Evolutionary conservation across 2,113 vertebrate genomes (phyloP).

Genomic region (Galemys pyrenaicus): DNA sequence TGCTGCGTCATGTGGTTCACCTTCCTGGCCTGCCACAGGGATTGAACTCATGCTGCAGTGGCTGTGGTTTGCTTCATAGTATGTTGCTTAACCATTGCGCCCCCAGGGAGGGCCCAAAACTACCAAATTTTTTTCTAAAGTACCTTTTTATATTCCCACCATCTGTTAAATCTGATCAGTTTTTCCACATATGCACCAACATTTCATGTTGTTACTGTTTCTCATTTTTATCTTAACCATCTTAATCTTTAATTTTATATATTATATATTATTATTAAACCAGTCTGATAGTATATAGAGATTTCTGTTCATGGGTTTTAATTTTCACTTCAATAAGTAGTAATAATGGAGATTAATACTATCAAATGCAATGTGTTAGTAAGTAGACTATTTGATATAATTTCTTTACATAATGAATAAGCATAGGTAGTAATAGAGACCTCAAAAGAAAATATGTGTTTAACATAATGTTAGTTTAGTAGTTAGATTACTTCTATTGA

Average conservation of each 20-base stretch:
- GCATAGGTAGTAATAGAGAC: neutral
- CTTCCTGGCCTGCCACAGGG: too few relatives aligned
- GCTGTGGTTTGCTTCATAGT: too few relatives aligned
- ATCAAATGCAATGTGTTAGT: neutral
- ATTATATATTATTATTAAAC: neutral
- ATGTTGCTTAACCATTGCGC: too few relatives aligned
- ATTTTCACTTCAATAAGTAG: neutral
- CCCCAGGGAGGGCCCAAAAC: too few relatives aligned
- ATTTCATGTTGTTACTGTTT: neutral
- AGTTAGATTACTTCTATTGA: neutral
- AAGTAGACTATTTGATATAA: neutral
- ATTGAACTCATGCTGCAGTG: too few relatives aligned
- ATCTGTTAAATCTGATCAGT: neutral
- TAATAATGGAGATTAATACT: neutral
- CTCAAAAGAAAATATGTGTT: neutral
- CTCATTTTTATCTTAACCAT: neutral
- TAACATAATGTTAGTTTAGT: constrained; percentile 15
- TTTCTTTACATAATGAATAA: neutral
- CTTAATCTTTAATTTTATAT: neutral
- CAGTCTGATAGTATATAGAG: neutral
- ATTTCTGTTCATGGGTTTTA: neutral
- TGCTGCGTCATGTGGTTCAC: too few relatives aligned
- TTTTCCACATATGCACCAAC: neutral
- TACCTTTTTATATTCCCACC: neutral
- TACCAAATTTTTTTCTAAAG: neutral